phyloP scores from a whole-genome alignment of 2,797 vertebrate genomes.

The Gorsachius magnificus region DNA sequence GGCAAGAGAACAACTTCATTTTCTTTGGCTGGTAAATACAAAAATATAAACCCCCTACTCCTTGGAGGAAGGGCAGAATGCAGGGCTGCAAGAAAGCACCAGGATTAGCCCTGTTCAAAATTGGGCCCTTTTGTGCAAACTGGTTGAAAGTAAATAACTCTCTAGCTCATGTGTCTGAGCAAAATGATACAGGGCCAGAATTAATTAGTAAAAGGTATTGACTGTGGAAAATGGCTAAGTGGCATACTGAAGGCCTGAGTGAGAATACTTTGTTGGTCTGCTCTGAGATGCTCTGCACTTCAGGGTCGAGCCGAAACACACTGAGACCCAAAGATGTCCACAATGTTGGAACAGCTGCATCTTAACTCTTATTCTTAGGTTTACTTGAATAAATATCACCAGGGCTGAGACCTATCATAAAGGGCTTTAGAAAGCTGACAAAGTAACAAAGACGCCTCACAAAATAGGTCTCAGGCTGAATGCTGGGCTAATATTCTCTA shows the following conservation, averaged over 20 bases:
- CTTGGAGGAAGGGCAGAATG: not conserved
- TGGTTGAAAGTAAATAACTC: conserved; percentile 25
- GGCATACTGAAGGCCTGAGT: not conserved
- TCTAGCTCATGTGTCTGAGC: not conserved
- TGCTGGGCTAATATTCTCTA: conserved; percentile 65
- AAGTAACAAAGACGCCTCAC: conserved; percentile 69
- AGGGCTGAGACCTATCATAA: conserved; percentile 65
- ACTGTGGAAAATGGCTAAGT: conserved; percentile 5
- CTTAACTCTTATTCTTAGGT: conserved; percentile 52
- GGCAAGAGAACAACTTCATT: not conserved
- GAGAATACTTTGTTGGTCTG: not conserved
- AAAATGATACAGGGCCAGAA: not conserved
- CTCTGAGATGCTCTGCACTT: not conserved
- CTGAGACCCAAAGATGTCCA: conserved; percentile 20
- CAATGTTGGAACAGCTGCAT: conserved; percentile 71
- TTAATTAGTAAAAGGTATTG: not conserved
- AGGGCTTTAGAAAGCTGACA: conserved; percentile 69
- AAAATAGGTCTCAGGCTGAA: conserved; percentile 60
- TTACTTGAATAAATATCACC: conserved; percentile 69
- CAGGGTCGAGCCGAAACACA: not conserved
- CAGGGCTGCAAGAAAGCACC: not conserved
- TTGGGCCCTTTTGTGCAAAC: not conserved
- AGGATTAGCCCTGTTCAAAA: not conserved
- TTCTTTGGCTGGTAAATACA: not conserved
- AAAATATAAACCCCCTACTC: not conserved